These are phyloP conservation scores for Apantesis nais DNA, from an alignment of 2,888 invertebrate species.

Conservation along the genomic window DNA sequence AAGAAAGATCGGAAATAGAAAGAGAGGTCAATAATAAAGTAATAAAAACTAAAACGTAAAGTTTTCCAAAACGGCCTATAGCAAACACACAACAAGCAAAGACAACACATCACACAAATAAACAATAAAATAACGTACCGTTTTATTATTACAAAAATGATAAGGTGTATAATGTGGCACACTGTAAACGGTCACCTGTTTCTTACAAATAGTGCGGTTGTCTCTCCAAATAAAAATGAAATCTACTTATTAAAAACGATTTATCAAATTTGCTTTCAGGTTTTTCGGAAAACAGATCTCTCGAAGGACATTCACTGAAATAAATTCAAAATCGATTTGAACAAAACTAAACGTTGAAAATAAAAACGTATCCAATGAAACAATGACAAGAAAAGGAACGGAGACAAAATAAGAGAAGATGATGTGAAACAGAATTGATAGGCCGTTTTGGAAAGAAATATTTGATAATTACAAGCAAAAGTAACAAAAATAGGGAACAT, in stretches of 20 bases:
- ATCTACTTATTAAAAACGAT: slow-evolving; percentile 66
- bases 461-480: slow-evolving; percentile 78
- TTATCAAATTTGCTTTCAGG: slow-evolving; percentile 66
- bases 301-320: slow-evolving; percentile 84
- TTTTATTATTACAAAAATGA: slow-evolving; percentile 64
- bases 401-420: slow-evolving; percentile 73
- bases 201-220: slow-evolving; percentile 70
- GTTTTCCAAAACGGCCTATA: slow-evolving; percentile 85
- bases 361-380: slow-evolving; percentile 69
- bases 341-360: slow-evolving; percentile 58
- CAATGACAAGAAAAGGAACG: slow-evolving; percentile 73
- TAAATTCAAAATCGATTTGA: slow-evolving; percentile 57
- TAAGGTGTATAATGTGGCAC: slow-evolving; percentile 74
- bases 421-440: slow-evolving; percentile 81
- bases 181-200: slow-evolving; percentile 70
- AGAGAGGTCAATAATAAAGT: slow-evolving; percentile 61
- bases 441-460: slow-evolving; percentile 86
- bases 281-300: slow-evolving; percentile 84
- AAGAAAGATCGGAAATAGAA: slow-evolving; percentile 69
- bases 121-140: slow-evolving; percentile 72
- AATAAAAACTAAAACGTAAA: slow-evolving; percentile 61
- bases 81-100: slow-evolving; percentile 84
- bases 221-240: slow-evolving; percentile 74
- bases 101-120: slow-evolving; percentile 80
- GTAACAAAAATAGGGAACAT: slow-evolving; percentile 72